Evolutionary conservation across 2,797 vertebrate species (phyloP).

Genomic region (Cirrhinus molitorella): DNA sequence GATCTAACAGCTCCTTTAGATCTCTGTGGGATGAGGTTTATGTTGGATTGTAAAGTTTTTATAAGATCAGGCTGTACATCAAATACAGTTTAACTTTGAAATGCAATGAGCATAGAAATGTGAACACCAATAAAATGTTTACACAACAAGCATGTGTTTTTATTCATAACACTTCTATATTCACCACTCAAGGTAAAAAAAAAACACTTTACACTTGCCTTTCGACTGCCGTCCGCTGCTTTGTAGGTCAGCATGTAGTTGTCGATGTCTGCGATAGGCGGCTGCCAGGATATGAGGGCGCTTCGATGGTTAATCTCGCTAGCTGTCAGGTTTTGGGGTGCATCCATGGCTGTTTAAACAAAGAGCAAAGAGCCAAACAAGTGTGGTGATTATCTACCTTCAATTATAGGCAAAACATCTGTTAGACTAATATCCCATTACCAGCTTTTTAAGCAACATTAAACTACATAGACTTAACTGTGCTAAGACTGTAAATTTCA

Average conservation of each 20-base stretch:
- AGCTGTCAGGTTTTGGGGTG: constrained; percentile 91
- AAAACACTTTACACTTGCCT: constrained; percentile 77
- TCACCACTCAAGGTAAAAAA: not conserved
- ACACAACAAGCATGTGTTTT: not conserved
- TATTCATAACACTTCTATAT: not conserved
- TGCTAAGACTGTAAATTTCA: not conserved
- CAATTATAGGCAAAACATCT: not conserved
- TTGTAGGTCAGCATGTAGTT: constrained; percentile 96
- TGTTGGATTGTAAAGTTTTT: not conserved
- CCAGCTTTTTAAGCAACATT: not conserved
- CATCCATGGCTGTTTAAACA: constrained; percentile 87
- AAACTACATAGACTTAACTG: not conserved
- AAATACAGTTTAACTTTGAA: not conserved
- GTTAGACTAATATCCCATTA: not conserved
- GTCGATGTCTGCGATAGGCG: constrained; percentile 89
- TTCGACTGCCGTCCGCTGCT: constrained; percentile 86
- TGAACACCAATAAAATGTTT: not conserved
- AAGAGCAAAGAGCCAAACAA: constrained; percentile 34
- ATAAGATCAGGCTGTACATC: not conserved
- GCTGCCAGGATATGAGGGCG: constrained; percentile 93
- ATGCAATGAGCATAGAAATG: not conserved
- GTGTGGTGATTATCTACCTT: too few species aligned
- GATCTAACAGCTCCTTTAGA: constrained; percentile 56
- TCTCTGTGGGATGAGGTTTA: not conserved
- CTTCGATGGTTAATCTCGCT: constrained; percentile 93